Base-by-base conservation (phyloP, 2,888 invertebrate genomes). In the Phlogophora meticulosa region DNA sequence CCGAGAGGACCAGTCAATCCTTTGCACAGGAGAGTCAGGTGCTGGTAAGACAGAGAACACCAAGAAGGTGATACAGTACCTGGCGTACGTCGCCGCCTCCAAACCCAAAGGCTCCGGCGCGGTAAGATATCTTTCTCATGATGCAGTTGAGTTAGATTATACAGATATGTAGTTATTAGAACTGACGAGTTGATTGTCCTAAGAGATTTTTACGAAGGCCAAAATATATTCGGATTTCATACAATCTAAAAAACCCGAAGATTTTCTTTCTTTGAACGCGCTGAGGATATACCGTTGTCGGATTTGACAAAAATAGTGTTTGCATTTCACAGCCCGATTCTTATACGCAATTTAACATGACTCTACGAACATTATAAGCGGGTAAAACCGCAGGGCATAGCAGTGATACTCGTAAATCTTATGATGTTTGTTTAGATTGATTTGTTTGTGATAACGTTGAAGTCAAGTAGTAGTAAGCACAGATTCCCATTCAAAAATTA, bases 41-140 rank as follows among this genome's bases (percentile, higher is more conserved):
- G 99, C 99, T 84, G 99, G 99, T 82, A 99, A 99, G 96, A 99
- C 99, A 57, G 99, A 99, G 94, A 99, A 99, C 95, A 99, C 99
- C 70, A 99, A 99, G 96, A 99, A 99, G 96, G 99, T 99, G 62
- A 99, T 99, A 91, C 99, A 99, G 96, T 99, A 99, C 96, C 96
- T 99, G 92, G 99, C 99, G 49, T 99, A 99, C 94, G 99, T 99
- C 64, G 99, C 99, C 81, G 99, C 99, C 56, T 99, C 99, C 32
- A 99, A 99, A 94, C 98, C 98, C 59, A 98, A 98, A 94, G 97
- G 97, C 88, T 97, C 98, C 45, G 98, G 97, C 93, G 98, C 98
- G 97, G 98, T 98, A 97, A 97, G 97, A 56, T 5, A 10, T 11
- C 15, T 40, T 13, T 1, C 15, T 42, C 7, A 28, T 51, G 11